Evolutionary conservation across 2,888 invertebrate genomes (phyloP).

Genomic region (Hypena proboscidalis): DNA sequence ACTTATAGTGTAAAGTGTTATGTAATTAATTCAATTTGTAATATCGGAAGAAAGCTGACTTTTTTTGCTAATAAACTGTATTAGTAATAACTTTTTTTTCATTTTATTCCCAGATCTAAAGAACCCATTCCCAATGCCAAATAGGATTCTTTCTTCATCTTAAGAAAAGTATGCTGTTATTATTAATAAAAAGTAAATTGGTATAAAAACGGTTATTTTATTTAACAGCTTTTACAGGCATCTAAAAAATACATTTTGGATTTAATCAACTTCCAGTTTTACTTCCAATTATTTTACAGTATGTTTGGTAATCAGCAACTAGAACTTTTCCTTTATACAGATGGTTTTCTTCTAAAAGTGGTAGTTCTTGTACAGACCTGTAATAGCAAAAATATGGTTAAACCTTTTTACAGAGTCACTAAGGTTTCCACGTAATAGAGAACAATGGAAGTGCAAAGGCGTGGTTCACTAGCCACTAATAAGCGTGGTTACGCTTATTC

Average conservation of each 20-base stretch:
- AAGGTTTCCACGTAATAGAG: too few species aligned
- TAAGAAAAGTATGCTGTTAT: conserved; percentile 7
- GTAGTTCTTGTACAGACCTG: conserved; percentile 65
- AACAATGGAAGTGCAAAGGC: too few species aligned
- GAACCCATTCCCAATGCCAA: conserved; percentile 65
- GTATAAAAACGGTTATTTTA: conserved; percentile 7
- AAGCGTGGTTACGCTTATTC: too few species aligned
- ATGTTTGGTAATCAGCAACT: conserved; percentile 77
- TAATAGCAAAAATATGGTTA: conserved; percentile 38
- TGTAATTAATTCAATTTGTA: conserved; percentile 59
- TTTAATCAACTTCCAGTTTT: conserved; percentile 15
- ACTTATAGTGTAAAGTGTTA: conserved; percentile 68
- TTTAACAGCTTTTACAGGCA: background rate
- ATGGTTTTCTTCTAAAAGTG: conserved; percentile 64
- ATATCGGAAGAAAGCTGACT: conserved; percentile 41
- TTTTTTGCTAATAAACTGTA: conserved; percentile 70
- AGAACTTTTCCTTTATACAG: conserved; percentile 76
- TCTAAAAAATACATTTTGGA: background rate
- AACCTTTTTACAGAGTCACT: too few species aligned
- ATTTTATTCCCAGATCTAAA: conserved; percentile 77
- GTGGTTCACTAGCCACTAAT: too few species aligned
- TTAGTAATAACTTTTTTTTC: conserved; percentile 55
- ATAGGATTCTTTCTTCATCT: conserved; percentile 28
- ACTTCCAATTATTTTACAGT: conserved; percentile 71
- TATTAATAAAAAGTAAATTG: conserved; percentile 25